Conservation (phyloP, 2,888 invertebrate species). For the Aricia artaxerxes region DNA sequence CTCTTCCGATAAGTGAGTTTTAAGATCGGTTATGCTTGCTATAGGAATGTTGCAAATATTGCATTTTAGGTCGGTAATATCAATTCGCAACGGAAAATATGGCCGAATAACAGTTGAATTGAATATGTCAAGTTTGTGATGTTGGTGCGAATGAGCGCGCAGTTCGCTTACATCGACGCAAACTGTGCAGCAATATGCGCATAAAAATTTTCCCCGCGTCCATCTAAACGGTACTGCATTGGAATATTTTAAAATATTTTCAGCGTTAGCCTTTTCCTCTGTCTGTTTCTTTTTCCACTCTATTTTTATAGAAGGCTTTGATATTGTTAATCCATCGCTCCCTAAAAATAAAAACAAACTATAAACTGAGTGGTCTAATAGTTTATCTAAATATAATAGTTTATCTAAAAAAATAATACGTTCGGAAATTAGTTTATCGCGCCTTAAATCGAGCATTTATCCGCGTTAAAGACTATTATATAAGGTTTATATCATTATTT, state of each 20-base stretch:
- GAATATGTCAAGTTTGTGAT: conserved; percentile 55
- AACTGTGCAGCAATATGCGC: conserved; percentile 56
- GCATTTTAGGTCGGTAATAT: conserved; percentile 57
- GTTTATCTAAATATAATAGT: conserved; percentile 9
- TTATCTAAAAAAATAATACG: not conserved
- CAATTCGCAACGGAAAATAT: conserved; percentile 59
- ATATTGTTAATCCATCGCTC: conserved; percentile 43
- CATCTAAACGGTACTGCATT: conserved; percentile 63
- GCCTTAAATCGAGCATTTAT: not conserved
- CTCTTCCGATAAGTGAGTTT: conserved; percentile 50
- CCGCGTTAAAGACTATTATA: too few relatives aligned
- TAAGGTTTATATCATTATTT: too few relatives aligned
- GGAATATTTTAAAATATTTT: conserved; percentile 56
- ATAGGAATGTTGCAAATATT: conserved; percentile 48
- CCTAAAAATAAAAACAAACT: conserved; percentile 59
- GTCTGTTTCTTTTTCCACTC: conserved; percentile 55
- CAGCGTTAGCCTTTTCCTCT: conserved; percentile 59
- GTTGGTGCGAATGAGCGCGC: conserved; percentile 51
- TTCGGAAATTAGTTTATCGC: not conserved
- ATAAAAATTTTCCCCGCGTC: conserved; percentile 61
- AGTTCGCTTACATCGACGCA: conserved; percentile 50
- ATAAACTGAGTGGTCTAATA: conserved; percentile 7
- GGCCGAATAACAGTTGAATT: conserved; percentile 51
- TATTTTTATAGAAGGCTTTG: conserved; percentile 43
- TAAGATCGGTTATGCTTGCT: conserved; percentile 48